Base-by-base conservation (phyloP, 2,113 vertebrate genomes). In the Gyps fulvus region DNA sequence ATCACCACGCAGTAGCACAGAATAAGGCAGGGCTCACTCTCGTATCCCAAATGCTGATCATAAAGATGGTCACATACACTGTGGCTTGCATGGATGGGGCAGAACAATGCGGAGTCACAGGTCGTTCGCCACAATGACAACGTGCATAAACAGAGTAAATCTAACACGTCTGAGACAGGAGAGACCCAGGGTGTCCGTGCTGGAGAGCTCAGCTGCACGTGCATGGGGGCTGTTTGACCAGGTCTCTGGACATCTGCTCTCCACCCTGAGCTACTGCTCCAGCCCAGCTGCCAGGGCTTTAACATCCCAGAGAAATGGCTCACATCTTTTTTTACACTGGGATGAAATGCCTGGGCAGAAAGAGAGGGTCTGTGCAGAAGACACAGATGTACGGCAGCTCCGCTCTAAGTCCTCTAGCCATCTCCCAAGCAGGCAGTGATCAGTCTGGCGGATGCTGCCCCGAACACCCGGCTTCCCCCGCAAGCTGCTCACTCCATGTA, bases 381-480 rank as follows among this genome's bases (percentile, higher is more conserved):
- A 5, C n/a, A 3, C 76, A 71, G 95, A 47, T 62, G 89, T 2
- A 1, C 0, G 2, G 50, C 74, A 58, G 87, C 74, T 57, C 77
- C 0, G 2, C 95, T 90, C 70, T 79, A 9, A 31, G 36, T 21
- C 34, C 84, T 59, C 29, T 7, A 34, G 65, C 74, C 47, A 6
- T 26, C 29, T 32, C 79, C 83, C 8, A 67, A 10, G 18, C 49
- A 8, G 21, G 4, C 45, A 14, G 66, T 18, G 34, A 32, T 7
- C 32, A 3, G 26, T 3, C 34, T 58, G 76, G 57, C 15, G 2
- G 42, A 2, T 16, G 52, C 74, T 81, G 58, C 78, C 54, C n/a
- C 2, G 3, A 7, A 1, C 43, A 17, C 59, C 13, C 18, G 0
- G 13, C 13, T 73, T 19, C 7, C 36, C 25, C 40, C 1, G 0